A percentile compares a stretch with the other conserved stretches of the same genome.
Evolutionary conservation across 2,113 vertebrate genomes (phyloP).

Genomic region (Pseudorhombus dupliciocellatus): DNA sequence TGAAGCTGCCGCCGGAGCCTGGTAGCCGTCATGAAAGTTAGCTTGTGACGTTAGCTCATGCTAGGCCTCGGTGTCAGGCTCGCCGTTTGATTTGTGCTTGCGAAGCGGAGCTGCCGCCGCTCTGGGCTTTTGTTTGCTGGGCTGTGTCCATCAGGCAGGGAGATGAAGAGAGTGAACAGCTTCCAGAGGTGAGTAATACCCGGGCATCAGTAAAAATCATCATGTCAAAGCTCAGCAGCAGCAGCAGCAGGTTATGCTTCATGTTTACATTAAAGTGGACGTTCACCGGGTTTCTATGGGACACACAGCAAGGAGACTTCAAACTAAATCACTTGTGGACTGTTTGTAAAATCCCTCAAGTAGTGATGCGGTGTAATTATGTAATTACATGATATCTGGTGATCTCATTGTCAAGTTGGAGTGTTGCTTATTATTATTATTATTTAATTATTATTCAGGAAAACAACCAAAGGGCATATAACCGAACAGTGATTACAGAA

Average conservation of each 20-base stretch:
- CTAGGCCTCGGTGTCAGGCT: slow-evolving; percentile 44
- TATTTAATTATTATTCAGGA: no score
- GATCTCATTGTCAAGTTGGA: not conserved
- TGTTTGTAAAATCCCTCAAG: no score
- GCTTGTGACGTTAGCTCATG: slow-evolving; percentile 51
- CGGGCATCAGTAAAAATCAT: not conserved
- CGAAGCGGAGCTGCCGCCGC: not conserved
- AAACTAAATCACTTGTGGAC: no score
- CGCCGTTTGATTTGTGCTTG: slow-evolving; percentile 21
- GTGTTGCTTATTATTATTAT: not conserved
- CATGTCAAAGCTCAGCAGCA: no score
- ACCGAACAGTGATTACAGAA: no score
- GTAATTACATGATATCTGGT: not conserved
- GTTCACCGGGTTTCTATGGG: no score
- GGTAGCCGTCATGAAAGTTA: slow-evolving; percentile 47
- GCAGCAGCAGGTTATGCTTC: no score
- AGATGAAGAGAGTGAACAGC: slow-evolving; percentile 68
- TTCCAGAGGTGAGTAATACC: slow-evolving; percentile 75
- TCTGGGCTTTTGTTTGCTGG: slow-evolving; percentile 8
- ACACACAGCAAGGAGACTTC: no score
- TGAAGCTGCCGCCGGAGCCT: slow-evolving; percentile 40
- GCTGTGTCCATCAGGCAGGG: not conserved
- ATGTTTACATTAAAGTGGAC: no score
- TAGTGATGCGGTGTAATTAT: no score
- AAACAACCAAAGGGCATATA: not conserved